Evolutionary conservation across 2,113 vertebrate genomes (phyloP).

Genomic region (Seriola aureovittata): DNA sequence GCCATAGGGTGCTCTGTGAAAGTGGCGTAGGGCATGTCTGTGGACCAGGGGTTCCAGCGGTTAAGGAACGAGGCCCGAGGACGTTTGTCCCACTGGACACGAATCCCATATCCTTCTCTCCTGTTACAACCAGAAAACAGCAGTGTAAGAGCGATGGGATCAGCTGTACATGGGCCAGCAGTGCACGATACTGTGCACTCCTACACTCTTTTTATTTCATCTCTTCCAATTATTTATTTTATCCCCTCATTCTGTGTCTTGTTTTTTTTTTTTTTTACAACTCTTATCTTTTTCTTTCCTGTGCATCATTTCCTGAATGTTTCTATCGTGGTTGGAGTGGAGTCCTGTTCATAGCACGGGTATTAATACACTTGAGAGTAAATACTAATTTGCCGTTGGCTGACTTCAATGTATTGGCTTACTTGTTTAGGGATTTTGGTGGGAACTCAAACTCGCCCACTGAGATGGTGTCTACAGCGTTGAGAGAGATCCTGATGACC

Average conservation of each 20-base stretch:
- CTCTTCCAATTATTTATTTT: neutral
- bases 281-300: accelerated
- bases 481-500: slow-evolving; percentile 90
- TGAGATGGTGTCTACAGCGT: slow-evolving; percentile 93
- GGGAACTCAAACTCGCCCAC: slow-evolving; percentile 94
- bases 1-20: slow-evolving; percentile 96
- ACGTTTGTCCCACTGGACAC: slow-evolving; percentile 96
- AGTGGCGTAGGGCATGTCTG: slow-evolving; percentile 92
- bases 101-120: slow-evolving; percentile 91
- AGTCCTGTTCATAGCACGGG: neutral
- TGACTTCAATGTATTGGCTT: slow-evolving; percentile 47
- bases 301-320: neutral
- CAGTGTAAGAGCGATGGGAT: neutral
- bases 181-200: neutral
- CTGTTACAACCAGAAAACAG: slow-evolving; percentile 72
- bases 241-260: neutral
- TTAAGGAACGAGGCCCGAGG: slow-evolving; percentile 91
- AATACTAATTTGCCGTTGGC: neutral
- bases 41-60: slow-evolving; percentile 98
- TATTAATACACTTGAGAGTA: neutral
- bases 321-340: neutral
- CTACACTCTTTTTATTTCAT: too few relatives aligned
- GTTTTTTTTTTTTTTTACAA: too few relatives aligned
- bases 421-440: slow-evolving; percentile 97
- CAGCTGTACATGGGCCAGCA: neutral